phyloP scores from a whole-genome alignment of 2,113 vertebrate genomes.

The Diadophis punctatus region DNA sequence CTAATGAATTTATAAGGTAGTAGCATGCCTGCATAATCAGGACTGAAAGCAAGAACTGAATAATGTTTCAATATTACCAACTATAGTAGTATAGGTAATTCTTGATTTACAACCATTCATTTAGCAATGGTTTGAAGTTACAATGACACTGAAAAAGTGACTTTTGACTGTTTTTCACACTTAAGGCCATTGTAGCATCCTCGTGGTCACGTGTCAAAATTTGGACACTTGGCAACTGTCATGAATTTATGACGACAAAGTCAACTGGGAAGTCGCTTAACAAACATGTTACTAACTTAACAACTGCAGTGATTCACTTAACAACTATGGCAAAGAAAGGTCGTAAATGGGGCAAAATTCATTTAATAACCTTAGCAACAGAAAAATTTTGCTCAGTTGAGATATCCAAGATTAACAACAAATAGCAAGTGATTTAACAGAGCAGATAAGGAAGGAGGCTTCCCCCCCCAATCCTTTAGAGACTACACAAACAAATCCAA shows the following conservation, averaged over 20 bases:
- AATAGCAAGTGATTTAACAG: not conserved
- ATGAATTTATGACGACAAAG: not conserved
- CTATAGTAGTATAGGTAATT: not conserved
- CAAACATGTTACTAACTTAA: not conserved
- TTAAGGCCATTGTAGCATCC: not conserved
- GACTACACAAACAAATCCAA: not conserved
- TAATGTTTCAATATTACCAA: not conserved
- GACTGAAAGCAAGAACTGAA: not conserved
- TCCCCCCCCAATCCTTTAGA: not conserved
- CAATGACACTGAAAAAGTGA: not conserved
- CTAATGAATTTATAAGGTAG: not conserved
- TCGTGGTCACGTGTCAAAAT: not conserved
- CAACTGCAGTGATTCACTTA: not conserved
- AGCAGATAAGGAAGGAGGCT: not conserved
- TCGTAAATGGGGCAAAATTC: not conserved
- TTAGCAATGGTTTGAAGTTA: not conserved
- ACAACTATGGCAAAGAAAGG: not conserved
- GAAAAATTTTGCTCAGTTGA: not conserved
- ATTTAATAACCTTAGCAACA: not conserved
- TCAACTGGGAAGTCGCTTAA: not conserved
- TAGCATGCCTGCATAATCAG: not conserved
- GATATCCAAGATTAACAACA: not conserved
- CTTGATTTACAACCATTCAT: not conserved
- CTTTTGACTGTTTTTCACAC: not conserved
- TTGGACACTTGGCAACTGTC: not conserved